phyloP scores from a whole-genome alignment of 2,113 vertebrate genomes.

The Porphyrio hochstetteri region DNA sequence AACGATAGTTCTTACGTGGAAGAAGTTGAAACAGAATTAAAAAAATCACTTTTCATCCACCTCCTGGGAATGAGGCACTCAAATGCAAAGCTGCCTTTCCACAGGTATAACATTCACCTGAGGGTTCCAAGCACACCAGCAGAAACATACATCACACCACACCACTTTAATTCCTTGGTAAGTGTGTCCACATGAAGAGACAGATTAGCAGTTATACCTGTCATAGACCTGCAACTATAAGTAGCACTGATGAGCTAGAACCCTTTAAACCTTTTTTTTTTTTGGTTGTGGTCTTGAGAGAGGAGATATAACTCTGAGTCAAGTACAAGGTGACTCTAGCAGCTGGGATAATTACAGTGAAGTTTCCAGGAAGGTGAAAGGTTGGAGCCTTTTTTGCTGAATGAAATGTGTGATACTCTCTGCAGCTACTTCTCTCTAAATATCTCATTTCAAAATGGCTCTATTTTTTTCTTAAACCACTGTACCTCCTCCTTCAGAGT shows the following conservation, averaged over 20 bases:
- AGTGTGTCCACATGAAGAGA: not conserved
- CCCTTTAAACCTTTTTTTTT: not conserved
- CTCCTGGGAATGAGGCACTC: not conserved
- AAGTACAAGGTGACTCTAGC: not conserved
- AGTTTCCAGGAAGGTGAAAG: not conserved
- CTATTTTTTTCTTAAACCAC: not conserved
- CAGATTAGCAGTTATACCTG: not conserved
- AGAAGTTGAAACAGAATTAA: not conserved
- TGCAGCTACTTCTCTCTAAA: not conserved
- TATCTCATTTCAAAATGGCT: not conserved
- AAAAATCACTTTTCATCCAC: fast-evolving
- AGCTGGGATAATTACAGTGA: not conserved
- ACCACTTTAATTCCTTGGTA: not conserved
- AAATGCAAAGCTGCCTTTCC: not conserved
- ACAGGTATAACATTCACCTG: not conserved
- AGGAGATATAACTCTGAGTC: not conserved
- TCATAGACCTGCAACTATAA: not conserved
- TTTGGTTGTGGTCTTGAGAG: not conserved
- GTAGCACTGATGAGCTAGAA: not conserved
- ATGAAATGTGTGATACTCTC: not conserved
- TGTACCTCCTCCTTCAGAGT: not conserved
- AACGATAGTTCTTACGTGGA: not conserved
- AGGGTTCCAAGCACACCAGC: not conserved
- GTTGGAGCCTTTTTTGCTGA: not conserved
- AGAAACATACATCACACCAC: not conserved